These are phyloP conservation scores for Hololepta plana DNA, from an alignment of 2,888 invertebrate genomes.

Conservation along the genomic window DNA sequence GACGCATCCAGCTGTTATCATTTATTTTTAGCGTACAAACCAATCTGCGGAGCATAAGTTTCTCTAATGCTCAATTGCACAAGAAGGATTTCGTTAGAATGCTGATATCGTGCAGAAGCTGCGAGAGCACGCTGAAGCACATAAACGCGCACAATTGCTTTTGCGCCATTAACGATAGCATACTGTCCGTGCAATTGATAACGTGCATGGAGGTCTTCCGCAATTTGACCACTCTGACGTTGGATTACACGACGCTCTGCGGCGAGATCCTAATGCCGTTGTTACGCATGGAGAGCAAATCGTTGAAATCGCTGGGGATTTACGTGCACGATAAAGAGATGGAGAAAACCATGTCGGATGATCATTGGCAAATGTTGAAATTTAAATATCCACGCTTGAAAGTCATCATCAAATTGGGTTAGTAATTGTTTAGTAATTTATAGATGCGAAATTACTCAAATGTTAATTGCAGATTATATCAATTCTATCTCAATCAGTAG, in stretches of 20 bases:
- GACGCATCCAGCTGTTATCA: not conserved
- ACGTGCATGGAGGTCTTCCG: conserved; percentile 22
- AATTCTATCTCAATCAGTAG: too few species aligned
- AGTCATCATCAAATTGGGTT: too few species aligned
- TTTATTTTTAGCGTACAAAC: conserved; percentile 15
- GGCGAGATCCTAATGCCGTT: too few species aligned
- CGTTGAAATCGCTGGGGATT: too few species aligned
- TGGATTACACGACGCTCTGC: conserved; percentile 30
- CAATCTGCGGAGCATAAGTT: conserved; percentile 23
- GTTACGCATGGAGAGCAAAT: too few species aligned
- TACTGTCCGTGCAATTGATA: conserved; percentile 14
- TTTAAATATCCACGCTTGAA: too few species aligned
- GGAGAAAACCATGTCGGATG: too few species aligned
- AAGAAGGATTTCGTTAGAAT: conserved; percentile 26
- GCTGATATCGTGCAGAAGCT: conserved; percentile 23
- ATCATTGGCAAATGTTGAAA: too few species aligned
- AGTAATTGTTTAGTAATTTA: too few species aligned
- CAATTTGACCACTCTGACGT: conserved; percentile 22
- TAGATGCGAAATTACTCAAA: too few species aligned
- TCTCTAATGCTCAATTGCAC: conserved; percentile 28
- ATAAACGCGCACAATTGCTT: conserved; percentile 29
- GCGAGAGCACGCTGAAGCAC: conserved; percentile 20
- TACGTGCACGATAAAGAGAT: too few species aligned
- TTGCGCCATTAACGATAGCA: conserved; percentile 23
- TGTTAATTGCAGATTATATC: too few species aligned